Base-by-base conservation (phyloP, 2,888 invertebrate genomes). In the Thyatira batis region DNA sequence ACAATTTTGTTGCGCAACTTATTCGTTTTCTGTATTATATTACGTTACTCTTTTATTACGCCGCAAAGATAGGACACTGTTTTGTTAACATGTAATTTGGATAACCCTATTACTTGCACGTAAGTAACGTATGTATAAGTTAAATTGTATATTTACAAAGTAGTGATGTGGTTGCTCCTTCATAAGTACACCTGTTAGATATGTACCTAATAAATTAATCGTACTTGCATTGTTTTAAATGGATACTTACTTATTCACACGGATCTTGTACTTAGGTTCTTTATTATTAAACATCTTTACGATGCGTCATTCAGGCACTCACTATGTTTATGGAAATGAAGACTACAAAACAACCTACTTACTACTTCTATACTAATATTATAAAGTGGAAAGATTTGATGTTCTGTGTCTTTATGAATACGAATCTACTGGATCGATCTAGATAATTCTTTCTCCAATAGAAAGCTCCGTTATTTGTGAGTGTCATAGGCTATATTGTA, bases 221-320 rank as follows among this genome's bases (percentile, higher is more conserved):
- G 27, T 27, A 20, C 48, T 48, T 48, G 20, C 17, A 21, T 48
- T 48, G 48, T 48, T 48, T 48, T 48, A 48, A 20, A 17, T 27
- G 48, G n/a, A n/a, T n/a, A n/a, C 48, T 27, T 27, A 48, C 46
- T 46, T 8, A 46, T 46, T 46, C 46, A 27, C 46, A 46, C 46
- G 46, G 27, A 1, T 46, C 46, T 25, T 17, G 46, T 46, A 2
- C 25, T 11, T 45, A 10, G n/a, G 0, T 27, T 33, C 13, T 33
- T n/a, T 30, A 30, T 30, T 30, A 30, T 30, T 11, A 11, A 3
- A 30, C 30, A 11, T 9, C 30, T 30, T 1, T 6, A 30, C 11
- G 11, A 33, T 33, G 33, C n/a, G 5, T 13, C 33, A 5, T n/a
- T 13, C 5, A 5, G 3, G 5, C 13, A 33, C 23, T 4, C 3